phyloP scores from a whole-genome alignment of 2,113 vertebrate species.

The Tragelaphus buxtoni region DNA sequence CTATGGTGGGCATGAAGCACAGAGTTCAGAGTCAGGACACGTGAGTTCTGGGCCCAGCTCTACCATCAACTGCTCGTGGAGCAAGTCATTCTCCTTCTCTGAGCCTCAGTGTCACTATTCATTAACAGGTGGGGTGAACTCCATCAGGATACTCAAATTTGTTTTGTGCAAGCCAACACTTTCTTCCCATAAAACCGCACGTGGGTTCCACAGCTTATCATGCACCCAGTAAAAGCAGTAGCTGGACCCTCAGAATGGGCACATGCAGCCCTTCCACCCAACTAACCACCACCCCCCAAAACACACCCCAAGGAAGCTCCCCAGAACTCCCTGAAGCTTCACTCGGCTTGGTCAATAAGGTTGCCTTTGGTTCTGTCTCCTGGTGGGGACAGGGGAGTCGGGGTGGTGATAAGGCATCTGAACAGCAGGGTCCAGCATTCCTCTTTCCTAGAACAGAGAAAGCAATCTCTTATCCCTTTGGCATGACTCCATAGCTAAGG shows the following conservation, averaged over 20 bases:
- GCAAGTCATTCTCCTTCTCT: background rate
- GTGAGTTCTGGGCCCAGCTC: background rate
- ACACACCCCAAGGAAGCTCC: background rate
- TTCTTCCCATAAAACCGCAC: background rate
- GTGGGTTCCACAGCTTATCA: rapidly evolving
- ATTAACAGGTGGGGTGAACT: background rate
- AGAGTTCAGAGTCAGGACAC: background rate
- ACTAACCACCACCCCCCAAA: background rate
- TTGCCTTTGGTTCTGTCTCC: background rate
- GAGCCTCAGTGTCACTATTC: background rate
- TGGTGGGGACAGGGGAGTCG: background rate
- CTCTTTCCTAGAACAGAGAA: background rate
- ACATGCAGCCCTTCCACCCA: rapidly evolving
- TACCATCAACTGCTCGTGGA: rapidly evolving
- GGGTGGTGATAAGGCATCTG: background rate
- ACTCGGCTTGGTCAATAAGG: background rate
- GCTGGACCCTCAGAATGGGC: background rate
- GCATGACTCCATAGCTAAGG: background rate
- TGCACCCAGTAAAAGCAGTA: background rate
- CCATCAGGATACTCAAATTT: background rate
- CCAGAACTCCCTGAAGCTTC: background rate
- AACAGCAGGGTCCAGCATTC: too few relatives aligned
- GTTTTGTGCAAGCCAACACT: background rate
- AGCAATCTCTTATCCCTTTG: too few relatives aligned
- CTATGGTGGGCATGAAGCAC: background rate